A percentile compares a stretch with the other conserved stretches of the same genome.
These are phyloP conservation scores for Rafetus swinhoei DNA, from an alignment of 2,113 vertebrate species.

Conservation along the genomic window DNA sequence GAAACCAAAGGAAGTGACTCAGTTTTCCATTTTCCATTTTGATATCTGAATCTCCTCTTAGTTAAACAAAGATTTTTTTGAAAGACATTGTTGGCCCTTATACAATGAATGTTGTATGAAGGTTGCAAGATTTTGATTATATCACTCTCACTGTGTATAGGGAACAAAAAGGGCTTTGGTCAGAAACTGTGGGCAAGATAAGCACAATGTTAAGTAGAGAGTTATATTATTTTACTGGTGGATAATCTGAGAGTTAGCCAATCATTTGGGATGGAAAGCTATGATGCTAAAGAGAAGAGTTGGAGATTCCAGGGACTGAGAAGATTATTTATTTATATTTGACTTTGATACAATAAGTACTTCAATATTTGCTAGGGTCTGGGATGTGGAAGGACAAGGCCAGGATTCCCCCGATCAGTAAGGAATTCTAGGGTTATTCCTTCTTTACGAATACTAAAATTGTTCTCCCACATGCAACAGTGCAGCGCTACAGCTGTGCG, in stretches of 20 bases:
- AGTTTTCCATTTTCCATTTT: not conserved
- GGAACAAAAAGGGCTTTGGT: not conserved
- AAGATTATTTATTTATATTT: not conserved
- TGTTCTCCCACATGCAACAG: not conserved
- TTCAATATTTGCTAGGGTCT: not conserved
- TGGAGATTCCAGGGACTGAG: not conserved
- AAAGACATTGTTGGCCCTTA: not conserved
- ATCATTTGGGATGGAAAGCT: not conserved
- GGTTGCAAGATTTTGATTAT: not conserved
- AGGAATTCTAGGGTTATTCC: not conserved
- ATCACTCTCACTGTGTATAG: too few relatives aligned
- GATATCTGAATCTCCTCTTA: not conserved
- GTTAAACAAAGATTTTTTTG: not conserved
- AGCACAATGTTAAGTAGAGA: not conserved
- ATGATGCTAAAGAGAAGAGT: not conserved
- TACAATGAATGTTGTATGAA: not conserved
- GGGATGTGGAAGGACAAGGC: not conserved
- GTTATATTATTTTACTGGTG: not conserved
- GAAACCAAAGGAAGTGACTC: not conserved
- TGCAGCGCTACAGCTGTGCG: not conserved
- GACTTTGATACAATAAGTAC: not conserved
- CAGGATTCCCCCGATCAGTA: not conserved
- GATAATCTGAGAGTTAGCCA: not conserved
- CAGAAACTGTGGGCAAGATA: not conserved
- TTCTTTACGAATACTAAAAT: not conserved